Evolutionary conservation across 2,888 invertebrate genomes (phyloP).

Genomic region (Achlya flavicornis): DNA sequence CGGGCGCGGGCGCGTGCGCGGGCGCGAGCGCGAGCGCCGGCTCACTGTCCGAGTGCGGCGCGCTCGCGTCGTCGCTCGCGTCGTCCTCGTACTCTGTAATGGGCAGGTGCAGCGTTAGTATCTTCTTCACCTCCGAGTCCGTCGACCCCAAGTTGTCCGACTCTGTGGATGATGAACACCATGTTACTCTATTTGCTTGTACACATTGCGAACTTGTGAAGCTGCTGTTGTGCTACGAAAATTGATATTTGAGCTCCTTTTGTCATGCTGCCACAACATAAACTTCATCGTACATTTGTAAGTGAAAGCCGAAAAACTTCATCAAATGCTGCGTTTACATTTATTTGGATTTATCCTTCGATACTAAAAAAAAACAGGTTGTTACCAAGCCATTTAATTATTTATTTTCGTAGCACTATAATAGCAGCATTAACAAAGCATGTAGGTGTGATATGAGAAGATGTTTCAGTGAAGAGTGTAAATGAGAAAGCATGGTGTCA

Average conservation of each 20-base stretch:
- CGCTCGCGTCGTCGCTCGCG: constrained; percentile 85
- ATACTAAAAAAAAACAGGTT: too few species aligned
- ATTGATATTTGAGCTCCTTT: constrained; percentile 18
- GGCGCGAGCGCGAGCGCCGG: constrained; percentile 57
- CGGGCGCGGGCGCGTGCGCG: too few species aligned
- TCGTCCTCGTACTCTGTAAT: constrained; percentile 97
- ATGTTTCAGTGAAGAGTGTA: constrained; percentile 25
- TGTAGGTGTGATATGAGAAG: constrained; percentile 33
- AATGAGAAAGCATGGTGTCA: constrained; percentile 20
- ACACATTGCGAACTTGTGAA: constrained; percentile 30
- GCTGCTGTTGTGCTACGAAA: constrained; percentile 40
- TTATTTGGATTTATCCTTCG: too few species aligned
- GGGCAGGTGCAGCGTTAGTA: constrained; percentile 95
- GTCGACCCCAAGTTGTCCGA: constrained; percentile 97
- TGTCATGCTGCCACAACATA: too few species aligned
- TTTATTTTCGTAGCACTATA: constrained; percentile 38
- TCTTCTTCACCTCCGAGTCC: constrained; percentile 97
- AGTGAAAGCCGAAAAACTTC: too few species aligned
- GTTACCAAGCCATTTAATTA: too few species aligned
- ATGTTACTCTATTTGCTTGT: constrained; percentile 5
- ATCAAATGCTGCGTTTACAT: too few species aligned
- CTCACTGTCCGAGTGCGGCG: constrained; percentile 83
- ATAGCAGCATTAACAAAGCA: constrained; percentile 39
- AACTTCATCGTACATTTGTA: too few species aligned
- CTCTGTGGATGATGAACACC: constrained; percentile 85